Evolutionary conservation across 2,888 invertebrate genomes (phyloP).

Genomic region (Cephus rjabovi): DNA sequence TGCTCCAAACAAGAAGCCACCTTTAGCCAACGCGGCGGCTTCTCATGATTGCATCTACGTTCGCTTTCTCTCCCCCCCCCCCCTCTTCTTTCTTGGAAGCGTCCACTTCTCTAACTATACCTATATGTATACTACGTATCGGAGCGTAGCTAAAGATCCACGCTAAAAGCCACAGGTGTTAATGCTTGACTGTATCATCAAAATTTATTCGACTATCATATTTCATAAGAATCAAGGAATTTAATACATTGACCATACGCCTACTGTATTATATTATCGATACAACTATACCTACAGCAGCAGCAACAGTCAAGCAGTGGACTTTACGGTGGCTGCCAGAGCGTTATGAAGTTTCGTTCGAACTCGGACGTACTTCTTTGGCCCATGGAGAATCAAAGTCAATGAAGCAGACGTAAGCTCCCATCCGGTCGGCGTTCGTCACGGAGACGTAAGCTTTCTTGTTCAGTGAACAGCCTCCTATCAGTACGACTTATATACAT

Average conservation of each 20-base stretch:
- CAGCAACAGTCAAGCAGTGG: not conserved
- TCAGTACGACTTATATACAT: not conserved
- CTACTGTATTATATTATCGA: not conserved
- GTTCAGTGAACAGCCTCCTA: slow-evolving; percentile 21
- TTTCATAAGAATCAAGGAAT: not conserved
- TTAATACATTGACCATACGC: not conserved
- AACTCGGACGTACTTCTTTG: not conserved
- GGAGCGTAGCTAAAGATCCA: not conserved
- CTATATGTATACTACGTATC: not conserved
- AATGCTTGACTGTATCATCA: not conserved
- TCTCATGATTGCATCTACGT: not conserved
- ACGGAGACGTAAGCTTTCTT: slow-evolving; percentile 22
- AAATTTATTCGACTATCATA: not conserved
- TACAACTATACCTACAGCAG: not conserved
- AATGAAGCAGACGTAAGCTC: slow-evolving; percentile 16
- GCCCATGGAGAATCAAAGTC: not conserved
- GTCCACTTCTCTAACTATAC: not conserved
- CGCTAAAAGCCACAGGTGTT: not conserved
- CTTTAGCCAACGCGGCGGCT: not conserved
- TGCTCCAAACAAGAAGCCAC: slow-evolving; percentile 3
- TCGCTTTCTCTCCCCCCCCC: not conserved
- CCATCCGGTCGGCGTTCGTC: slow-evolving; percentile 26
- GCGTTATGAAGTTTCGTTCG: not conserved
- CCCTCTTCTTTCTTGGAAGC: not conserved
- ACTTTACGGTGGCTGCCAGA: not conserved